Percentiles rank a stretch among this genome's conserved stretches.
Conservation (phyloP, 2,888 invertebrate genomes). For the Sycophila texana region DNA sequence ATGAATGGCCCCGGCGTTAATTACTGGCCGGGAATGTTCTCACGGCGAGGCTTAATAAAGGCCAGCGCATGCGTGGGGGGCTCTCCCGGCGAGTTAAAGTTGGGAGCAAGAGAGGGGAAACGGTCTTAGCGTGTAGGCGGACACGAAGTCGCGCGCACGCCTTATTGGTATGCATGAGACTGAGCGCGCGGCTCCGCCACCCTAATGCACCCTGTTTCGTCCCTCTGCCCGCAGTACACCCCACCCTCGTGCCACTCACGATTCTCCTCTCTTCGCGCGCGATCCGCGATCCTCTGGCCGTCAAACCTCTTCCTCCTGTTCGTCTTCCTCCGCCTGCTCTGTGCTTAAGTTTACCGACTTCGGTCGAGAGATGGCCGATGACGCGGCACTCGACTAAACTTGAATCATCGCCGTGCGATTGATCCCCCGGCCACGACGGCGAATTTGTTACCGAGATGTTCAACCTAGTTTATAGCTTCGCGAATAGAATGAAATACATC, state of each 20-base stretch:
- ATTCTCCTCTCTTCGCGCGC: no score
- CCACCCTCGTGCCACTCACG: background rate
- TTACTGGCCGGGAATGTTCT: constrained; percentile 40
- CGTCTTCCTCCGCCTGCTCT: no score
- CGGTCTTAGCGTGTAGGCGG: constrained; percentile 37
- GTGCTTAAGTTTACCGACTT: background rate
- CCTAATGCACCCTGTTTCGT: constrained; percentile 38
- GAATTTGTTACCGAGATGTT: constrained; percentile 11
- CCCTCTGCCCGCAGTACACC: background rate
- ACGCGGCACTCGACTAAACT: constrained; percentile 10
- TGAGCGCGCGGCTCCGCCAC: constrained; percentile 8
- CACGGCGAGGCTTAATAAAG: constrained; percentile 47
- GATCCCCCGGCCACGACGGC: background rate
- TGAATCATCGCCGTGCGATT: constrained; percentile 39
- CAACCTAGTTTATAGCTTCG: no score
- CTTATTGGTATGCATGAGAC: constrained; percentile 57
- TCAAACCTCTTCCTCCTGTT: background rate
- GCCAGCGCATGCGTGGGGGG: background rate
- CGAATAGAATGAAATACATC: no score
- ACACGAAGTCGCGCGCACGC: constrained; percentile 1
- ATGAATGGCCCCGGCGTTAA: constrained; percentile 52
- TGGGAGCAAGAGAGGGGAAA: background rate
- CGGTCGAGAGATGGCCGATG: background rate
- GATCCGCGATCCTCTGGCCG: no score
- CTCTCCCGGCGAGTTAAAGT: background rate